A percentile compares a stretch with the other conserved stretches of the same genome.
Conservation (phyloP, 1,140 invertebrate genomes). For the Scaptomyza graminum region DNA sequence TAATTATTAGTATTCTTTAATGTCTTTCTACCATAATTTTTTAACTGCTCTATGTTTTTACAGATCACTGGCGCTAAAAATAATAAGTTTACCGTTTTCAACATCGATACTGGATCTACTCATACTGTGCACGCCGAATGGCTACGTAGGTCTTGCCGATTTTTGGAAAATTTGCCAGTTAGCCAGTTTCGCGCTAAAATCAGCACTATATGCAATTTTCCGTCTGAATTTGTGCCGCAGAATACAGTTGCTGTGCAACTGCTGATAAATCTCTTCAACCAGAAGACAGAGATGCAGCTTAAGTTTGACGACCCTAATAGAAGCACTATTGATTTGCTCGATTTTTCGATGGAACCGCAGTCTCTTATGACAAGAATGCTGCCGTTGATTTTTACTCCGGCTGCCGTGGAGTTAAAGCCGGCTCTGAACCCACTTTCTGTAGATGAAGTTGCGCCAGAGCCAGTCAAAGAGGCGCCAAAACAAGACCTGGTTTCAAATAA, state of each 20-base stretch:
- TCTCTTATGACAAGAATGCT: conserved; percentile 48
- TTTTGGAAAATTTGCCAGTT: conserved; percentile 53
- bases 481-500: neutral
- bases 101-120: conserved; percentile 50
- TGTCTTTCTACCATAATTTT: neutral
- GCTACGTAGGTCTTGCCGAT: conserved; percentile 55
- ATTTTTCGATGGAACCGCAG: neutral
- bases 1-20: neutral
- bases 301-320: conserved; percentile 8
- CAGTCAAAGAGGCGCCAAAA: neutral
- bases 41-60: neutral
- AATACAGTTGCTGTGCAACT: conserved; percentile 25
- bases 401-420: conserved; percentile 1
- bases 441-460: neutral
- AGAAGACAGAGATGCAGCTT: conserved; percentile 13
- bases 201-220: conserved; percentile 38
- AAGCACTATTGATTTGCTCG: conserved; percentile 36
- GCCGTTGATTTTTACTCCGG: conserved; percentile 45
- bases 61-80: conserved; percentile 20
- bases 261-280: conserved; percentile 11
- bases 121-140: conserved; percentile 1
- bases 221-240: conserved; percentile 26
- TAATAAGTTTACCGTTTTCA: conserved; percentile 28
- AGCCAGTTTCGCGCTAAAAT: conserved; percentile 32
- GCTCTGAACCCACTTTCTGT: neutral